These are phyloP conservation scores for Orius insidiosus DNA, from an alignment of 1,140 invertebrate genomes.

Conservation along the genomic window DNA sequence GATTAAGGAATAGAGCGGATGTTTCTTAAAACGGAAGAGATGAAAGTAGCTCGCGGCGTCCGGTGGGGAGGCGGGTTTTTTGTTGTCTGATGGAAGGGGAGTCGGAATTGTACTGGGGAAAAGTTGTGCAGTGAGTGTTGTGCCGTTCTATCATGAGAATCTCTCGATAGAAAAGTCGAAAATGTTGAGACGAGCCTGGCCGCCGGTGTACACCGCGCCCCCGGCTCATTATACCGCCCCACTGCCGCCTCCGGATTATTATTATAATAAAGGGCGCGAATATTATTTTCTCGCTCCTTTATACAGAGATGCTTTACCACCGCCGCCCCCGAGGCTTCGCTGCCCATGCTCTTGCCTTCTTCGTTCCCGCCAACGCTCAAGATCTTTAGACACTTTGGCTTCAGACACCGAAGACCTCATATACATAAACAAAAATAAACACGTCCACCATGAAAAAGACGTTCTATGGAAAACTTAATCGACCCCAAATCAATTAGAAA, in stretches of 20 bases:
- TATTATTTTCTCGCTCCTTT: conserved; percentile 50
- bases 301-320: conserved; percentile 41
- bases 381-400: conserved; percentile 45
- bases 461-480: conserved; percentile 50
- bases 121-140: too few species aligned
- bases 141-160: too few species aligned
- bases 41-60: too few species aligned
- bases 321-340: conserved; percentile 29
- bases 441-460: conserved; percentile 32
- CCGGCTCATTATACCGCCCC: conserved; percentile 1
- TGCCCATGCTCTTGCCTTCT: conserved; percentile 23
- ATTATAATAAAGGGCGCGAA: conserved; percentile 41
- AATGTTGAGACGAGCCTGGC: conserved; percentile 22
- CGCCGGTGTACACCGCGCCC: conserved; percentile 20
- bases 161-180: not conserved
- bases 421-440: conserved; percentile 25
- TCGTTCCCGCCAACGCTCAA: conserved; percentile 35
- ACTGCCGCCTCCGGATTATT: conserved; percentile 24
- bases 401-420: conserved; percentile 39
- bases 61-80: too few species aligned
- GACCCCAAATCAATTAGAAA: conserved; percentile 19
- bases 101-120: too few species aligned
- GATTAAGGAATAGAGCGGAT: too few species aligned
- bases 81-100: too few species aligned
- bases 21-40: too few species aligned